Evolutionary conservation across 1,140 invertebrate species (phyloP), one percentile per base, ranked within the genome.

Genomic region (Trichonephila clavata): DNA sequence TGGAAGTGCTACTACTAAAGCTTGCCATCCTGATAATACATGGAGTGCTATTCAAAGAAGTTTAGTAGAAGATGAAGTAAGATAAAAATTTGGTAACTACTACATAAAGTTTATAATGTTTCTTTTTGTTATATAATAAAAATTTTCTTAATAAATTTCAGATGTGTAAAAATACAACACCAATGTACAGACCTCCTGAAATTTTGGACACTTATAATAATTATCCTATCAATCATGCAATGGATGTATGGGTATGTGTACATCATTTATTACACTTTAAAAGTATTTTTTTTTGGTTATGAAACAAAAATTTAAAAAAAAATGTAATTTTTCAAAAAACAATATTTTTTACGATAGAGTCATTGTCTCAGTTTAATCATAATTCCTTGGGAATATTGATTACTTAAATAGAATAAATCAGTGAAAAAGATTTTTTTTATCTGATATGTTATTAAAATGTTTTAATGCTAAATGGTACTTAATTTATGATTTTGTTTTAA

Each of bases 141-240:
- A 14, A 4, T 13, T 13, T 18, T 63, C 21, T 27, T 4, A 2
- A 68, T 77, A 18, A 18, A 4, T 39, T 92, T 27, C 94, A 97
- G 96, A 96, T 97, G 95, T 95, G 96, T 39, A 96, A 96, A 94
- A 96, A 96, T 94, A 97, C 97, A 59, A 97, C 97, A 20, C 97
- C 97, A 27, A 97, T 97, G 97, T 97, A 97, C 95, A 95, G 97
- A 93, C 95, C 99, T 1, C 99, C 99, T 39, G 99, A 99, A 96
- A 99, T 99, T 97, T 96, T 99, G 87, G 99, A 99, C 95, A 98
- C 99, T 0, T 99, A 99, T 98, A 98, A 98, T 95, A 99, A 99
- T 96, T 98, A 98, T 96, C 97, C 97, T 68, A 99, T 99, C 94
- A 98, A 98, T 61, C 95, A 96, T 94, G 97, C 98, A 24, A 97